Conservation (phyloP, 2,113 vertebrate species). For the Condylura cristata region DNA sequence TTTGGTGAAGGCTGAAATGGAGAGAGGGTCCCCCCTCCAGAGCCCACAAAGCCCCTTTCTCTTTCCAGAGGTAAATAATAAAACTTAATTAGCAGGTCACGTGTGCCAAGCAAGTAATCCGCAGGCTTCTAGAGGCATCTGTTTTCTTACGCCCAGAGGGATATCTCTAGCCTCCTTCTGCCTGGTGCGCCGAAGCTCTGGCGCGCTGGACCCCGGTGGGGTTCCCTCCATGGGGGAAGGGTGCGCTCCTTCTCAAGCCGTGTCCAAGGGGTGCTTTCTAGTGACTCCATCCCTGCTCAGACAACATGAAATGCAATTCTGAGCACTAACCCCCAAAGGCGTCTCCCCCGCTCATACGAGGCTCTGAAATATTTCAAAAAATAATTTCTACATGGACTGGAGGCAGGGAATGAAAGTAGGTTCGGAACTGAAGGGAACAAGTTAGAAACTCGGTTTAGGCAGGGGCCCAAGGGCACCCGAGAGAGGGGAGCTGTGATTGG, state of each 20-base stretch:
- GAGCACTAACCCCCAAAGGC: too few species aligned
- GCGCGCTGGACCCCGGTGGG: background rate
- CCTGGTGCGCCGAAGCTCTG: background rate
- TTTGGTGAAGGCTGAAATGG: background rate
- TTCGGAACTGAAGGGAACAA: background rate
- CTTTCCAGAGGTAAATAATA: conserved; percentile 80
- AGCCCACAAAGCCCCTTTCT: conserved; percentile 42
- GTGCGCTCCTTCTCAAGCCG: background rate
- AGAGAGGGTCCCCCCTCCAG: background rate
- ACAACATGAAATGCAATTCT: background rate
- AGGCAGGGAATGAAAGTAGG: background rate
- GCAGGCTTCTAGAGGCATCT: conserved; percentile 78
- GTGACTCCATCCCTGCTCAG: background rate
- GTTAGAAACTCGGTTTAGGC: background rate
- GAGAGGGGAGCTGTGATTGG: fast-evolving
- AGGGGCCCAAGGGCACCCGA: background rate
- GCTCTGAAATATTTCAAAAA: background rate
- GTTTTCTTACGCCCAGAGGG: conserved; percentile 56
- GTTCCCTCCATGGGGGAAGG: fast-evolving
- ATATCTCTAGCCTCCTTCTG: conserved; percentile 24
- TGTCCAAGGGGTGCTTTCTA: background rate
- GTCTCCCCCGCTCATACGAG: background rate
- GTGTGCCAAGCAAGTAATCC: conserved; percentile 64
- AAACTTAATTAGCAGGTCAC: conserved; percentile 80
- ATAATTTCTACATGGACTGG: background rate